Evolutionary conservation across 1,140 invertebrate species (phyloP), one percentile per base, ranked within the genome.

Genomic region (Ceratosolen fusciceps): DNA sequence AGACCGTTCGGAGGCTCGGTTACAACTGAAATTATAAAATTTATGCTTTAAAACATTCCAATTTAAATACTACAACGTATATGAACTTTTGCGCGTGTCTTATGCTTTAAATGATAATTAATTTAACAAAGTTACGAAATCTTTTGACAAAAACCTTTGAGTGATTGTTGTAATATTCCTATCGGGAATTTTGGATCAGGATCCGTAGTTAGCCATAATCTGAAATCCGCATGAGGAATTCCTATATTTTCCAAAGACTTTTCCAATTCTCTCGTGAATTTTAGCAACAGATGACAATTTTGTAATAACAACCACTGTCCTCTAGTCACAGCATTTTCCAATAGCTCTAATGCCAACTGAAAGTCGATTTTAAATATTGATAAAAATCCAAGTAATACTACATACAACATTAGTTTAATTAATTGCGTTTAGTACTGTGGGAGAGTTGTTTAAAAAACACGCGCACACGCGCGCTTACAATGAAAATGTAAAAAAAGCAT

Each of bases 151-250:
- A n/a, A n/a, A 95, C 95, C 94, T 94, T 97, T 96, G 0, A 97
- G 89, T 0, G 95, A 96, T 78, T 94, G 91, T 86, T 98, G 96
- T 47, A 98, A 86, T 80, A 98, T 95, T 62, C 96, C 96, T 83
- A 98, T 96, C 7, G 97, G 96, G 88, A 98, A 98, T 2, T 92
- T 92, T 0, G 93, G 93, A 0, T 94, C 95, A 0, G 96, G 95
- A 86, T 98, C 96, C 0, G 96, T 98, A 1, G 96, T 98, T 37
- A 98, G 89, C 96, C 96, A 98, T 0, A 98, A 90, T n/a, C 97
- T 90, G 88, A 98, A 98, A 87, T 97, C 95, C 0, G 95, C 94
- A 91, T 98, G 96, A 0, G 95, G 95, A 83, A 94, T 94, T 60
- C 90, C 92, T 74, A 96, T 92, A 83, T 93, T 92, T 82, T 97